Evolutionary conservation across 2,888 invertebrate species (phyloP).

Genomic region (Drosophila gaucha): DNA sequence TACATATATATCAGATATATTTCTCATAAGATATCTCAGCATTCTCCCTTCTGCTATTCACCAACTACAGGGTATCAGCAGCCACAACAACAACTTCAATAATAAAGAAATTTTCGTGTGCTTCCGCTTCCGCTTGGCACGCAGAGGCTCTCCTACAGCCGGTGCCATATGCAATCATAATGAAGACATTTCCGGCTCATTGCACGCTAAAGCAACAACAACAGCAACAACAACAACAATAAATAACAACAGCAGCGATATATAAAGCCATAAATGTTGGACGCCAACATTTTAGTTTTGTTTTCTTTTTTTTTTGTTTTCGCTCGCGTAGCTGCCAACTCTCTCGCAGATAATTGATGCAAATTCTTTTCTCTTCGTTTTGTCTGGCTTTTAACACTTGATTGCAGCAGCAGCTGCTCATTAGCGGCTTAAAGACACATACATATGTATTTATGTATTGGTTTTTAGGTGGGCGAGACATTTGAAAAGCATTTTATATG

Average conservation of each 20-base stretch:
- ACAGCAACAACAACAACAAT: neutral
- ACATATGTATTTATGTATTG: constrained; percentile 1
- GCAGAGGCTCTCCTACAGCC: constrained; percentile 11
- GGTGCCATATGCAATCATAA: constrained; percentile 72
- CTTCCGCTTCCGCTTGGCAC: constrained; percentile 55
- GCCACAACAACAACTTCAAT: constrained; percentile 10
- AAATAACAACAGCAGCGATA: neutral
- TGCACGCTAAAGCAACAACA: constrained; percentile 60
- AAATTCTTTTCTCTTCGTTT: constrained; percentile 47
- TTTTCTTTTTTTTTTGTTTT: neutral
- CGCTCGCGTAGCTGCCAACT: constrained; percentile 11
- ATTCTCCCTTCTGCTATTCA: no score
- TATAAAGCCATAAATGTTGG: constrained; percentile 10
- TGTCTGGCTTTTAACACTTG: constrained; percentile 43
- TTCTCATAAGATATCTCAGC: no score
- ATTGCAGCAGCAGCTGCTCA: constrained; percentile 50
- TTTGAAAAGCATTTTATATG: constrained; percentile 53
- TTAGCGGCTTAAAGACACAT: constrained; percentile 29
- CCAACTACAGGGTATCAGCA: constrained; percentile 4
- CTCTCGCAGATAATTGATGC: constrained; percentile 54
- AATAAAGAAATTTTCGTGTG: constrained; percentile 66
- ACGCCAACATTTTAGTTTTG: constrained; percentile 15
- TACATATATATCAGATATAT: no score
- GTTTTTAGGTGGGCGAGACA: neutral
- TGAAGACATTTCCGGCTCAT: constrained; percentile 79